A percentile compares a stretch with the other conserved stretches of the same genome.
Conservation (phyloP, 2,888 invertebrate genomes). For the Ophraella communa region DNA sequence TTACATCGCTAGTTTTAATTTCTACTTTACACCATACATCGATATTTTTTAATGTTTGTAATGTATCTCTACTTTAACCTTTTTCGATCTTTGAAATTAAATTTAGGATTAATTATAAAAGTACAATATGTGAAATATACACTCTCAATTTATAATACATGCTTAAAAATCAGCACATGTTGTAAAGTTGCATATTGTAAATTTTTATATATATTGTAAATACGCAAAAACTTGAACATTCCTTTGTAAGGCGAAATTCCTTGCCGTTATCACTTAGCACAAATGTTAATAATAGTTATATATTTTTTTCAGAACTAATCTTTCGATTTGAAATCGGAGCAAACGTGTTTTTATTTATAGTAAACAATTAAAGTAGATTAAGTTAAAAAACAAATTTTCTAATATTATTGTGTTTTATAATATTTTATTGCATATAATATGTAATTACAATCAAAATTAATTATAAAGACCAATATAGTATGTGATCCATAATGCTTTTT, state of each 20-base stretch:
- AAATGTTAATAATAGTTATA: constrained; percentile 30
- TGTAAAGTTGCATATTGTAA: constrained; percentile 45
- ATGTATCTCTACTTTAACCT: not conserved
- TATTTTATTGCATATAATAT: too few relatives aligned
- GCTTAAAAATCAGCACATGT: constrained; percentile 1
- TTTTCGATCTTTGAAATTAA: not conserved
- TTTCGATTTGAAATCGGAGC: constrained; percentile 17
- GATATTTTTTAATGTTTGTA: too few relatives aligned
- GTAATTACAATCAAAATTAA: too few relatives aligned
- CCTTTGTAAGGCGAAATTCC: constrained; percentile 44
- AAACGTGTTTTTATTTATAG: too few relatives aligned
- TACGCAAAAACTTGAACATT: constrained; percentile 51
- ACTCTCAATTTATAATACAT: not conserved
- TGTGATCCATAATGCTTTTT: too few relatives aligned
- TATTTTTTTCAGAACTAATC: constrained; percentile 28
- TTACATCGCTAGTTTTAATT: not conserved
- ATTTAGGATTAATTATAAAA: not conserved
- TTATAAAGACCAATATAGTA: too few relatives aligned
- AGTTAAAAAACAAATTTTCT: too few relatives aligned
- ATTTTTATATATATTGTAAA: constrained; percentile 56
- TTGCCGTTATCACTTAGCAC: constrained; percentile 43
- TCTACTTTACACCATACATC: too few relatives aligned
- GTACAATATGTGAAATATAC: not conserved
- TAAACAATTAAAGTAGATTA: too few relatives aligned
- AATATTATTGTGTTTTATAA: too few relatives aligned